Conservation (phyloP, 2,888 invertebrate species). For the Herminia tarsipennalis region DNA sequence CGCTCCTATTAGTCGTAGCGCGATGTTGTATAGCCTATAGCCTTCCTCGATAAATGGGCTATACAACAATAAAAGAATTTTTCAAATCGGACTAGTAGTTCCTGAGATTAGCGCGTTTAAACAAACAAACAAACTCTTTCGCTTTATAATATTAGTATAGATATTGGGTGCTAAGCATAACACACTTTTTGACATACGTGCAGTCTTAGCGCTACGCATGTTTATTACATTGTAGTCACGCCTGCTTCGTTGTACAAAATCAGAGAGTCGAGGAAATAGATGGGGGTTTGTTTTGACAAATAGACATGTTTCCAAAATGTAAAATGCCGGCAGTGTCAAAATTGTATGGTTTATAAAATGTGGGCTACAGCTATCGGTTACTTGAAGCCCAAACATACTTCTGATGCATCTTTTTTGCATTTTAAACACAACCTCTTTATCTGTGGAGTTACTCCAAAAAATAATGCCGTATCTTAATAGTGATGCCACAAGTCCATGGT, state of each 20-base stretch:
- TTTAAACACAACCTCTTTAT: background rate
- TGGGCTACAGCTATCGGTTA: background rate
- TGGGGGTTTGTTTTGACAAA: background rate
- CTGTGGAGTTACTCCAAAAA: background rate
- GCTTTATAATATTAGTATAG: too few species aligned
- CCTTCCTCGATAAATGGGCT: too few species aligned
- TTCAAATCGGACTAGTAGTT: too few species aligned
- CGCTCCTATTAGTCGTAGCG: too few species aligned
- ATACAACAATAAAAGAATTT: too few species aligned
- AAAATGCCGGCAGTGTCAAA: background rate
- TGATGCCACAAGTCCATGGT: too few species aligned
- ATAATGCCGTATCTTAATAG: background rate
- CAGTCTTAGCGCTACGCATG: background rate
- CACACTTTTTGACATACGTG: background rate
- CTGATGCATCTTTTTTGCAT: background rate
- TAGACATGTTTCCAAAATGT: background rate
- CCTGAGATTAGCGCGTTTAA: too few species aligned
- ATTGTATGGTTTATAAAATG: background rate
- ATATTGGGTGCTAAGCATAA: background rate
- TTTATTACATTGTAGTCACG: background rate
- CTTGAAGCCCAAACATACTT: background rate
- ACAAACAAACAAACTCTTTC: too few species aligned
- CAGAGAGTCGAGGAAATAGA: background rate
- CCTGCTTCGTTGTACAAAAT: background rate
- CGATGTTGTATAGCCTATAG: too few species aligned